phyloP scores from a whole-genome alignment of 1,140 invertebrate species.

The Atta cephalotes region DNA sequence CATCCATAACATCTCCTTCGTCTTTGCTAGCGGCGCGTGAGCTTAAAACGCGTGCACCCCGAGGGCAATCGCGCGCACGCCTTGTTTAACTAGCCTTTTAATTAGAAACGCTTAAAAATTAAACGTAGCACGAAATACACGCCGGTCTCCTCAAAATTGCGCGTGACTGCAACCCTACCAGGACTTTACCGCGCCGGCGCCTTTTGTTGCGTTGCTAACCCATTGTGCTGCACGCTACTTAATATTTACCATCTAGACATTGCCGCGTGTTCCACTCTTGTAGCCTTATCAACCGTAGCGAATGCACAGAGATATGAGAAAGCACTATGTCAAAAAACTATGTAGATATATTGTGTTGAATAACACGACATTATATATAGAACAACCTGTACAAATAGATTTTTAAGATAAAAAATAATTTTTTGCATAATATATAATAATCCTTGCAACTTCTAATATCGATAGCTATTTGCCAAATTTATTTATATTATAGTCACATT shows the following conservation, averaged over 20 bases:
- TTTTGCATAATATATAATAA: slow-evolving; percentile 9
- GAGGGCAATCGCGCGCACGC: slow-evolving; percentile 79
- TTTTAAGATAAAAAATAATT: not conserved
- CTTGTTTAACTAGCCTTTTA: slow-evolving; percentile 87
- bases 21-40: slow-evolving; percentile 41
- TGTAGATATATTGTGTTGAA: not conserved
- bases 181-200: slow-evolving; percentile 59
- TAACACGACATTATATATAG: not conserved
- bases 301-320: not conserved
- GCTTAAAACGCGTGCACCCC: slow-evolving; percentile 67
- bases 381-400: not conserved
- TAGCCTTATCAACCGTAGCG: not conserved
- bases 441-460: not conserved
- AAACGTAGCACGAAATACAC: slow-evolving; percentile 82
- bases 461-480: not conserved
- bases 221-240: slow-evolving; percentile 76
- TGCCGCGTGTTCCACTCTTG: slow-evolving; percentile 48
- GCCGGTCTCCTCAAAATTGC: slow-evolving; percentile 79
- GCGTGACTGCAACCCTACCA: slow-evolving; percentile 68
- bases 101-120: slow-evolving; percentile 87
- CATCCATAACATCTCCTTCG: slow-evolving; percentile 32
- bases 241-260: slow-evolving; percentile 80
- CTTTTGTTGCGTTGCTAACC: slow-evolving; percentile 78
- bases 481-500: not conserved
- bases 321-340: slow-evolving; percentile 18